Evolutionary conservation across 2,113 vertebrate species (phyloP), one percentile per base, ranked within the genome.

Genomic region (Pitta sordida): DNA sequence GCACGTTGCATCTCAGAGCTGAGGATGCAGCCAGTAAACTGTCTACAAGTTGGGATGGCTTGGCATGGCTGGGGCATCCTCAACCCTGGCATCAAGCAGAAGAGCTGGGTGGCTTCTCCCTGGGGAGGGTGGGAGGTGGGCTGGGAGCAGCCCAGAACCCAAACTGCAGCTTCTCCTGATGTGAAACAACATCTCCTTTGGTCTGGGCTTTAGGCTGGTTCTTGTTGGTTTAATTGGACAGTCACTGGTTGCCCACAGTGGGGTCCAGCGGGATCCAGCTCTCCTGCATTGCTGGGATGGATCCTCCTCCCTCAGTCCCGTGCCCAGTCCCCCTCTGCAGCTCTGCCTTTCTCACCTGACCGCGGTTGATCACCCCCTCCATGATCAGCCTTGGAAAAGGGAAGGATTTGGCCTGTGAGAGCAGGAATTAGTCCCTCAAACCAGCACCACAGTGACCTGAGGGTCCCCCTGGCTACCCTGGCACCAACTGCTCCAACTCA

Each of bases 81-180:
- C 0, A 12, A 2, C 5, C 19, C 26, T 27, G 1, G 3, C 22
- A 32, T 15, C 6, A 3, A 55, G 75, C 48, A 44, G 36, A 18
- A 15, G 69, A 4, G 19, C 13, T 10, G 39, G 43, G 71, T 6
- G 17, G 9, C 21, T 59, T 22, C 23, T 8, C 15, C 29, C 48
- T 4, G 2, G 5, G 55, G 48, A 32, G 12, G n/a, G 34, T 20
- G 44, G 52, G 68, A 58, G 10, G 21, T 65, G 32, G 20, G 29
- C 41, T 53, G 37, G 53, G 46, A 62, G 29, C 64, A 17, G 13
- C 74, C 73, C 3, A 2, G 30, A 67, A 20, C 24, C 59, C 51
- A 29, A 34, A 20, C 20, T 41, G 37, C 32, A 44, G 46, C n/a
- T n/a, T n/a, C n/a, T n/a, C n/a, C n/a, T n/a, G n/a, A n/a, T n/a